Percentiles rank a stretch among this genome's conserved stretches.
phyloP scores from a whole-genome alignment of 1,140 invertebrate species.

The Papilio aristodemus region DNA sequence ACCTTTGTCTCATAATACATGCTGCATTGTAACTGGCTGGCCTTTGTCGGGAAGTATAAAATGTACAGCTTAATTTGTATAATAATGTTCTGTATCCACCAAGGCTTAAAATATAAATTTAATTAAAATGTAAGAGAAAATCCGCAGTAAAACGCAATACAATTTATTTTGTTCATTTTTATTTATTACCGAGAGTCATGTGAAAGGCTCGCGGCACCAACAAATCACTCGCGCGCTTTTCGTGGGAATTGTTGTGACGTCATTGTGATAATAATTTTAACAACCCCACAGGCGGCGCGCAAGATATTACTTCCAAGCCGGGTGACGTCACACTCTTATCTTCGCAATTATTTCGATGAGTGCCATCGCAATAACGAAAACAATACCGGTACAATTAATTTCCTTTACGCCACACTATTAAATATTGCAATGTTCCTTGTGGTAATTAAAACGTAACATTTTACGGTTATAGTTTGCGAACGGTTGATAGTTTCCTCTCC shows the following conservation, averaged over 20 bases:
- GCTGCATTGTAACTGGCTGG: too few species aligned
- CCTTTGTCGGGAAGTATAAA: background rate
- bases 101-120: background rate
- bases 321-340: background rate
- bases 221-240: slow-evolving; percentile 19
- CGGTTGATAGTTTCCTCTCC: background rate
- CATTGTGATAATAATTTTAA: slow-evolving; percentile 7
- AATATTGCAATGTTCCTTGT: background rate
- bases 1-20: too few species aligned
- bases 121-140: background rate
- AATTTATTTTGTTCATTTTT: slow-evolving; percentile 19
- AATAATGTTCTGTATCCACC: background rate
- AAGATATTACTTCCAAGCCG: too few species aligned
- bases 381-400: background rate
- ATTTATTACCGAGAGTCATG: background rate
- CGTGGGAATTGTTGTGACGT: slow-evolving; percentile 20
- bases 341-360: background rate
- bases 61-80: background rate
- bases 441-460: background rate
- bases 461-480: too few species aligned
- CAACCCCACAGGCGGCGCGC: background rate
- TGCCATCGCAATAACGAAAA: background rate
- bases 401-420: background rate
- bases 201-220: background rate
- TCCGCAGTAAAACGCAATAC: background rate